phyloP scores from a whole-genome alignment of 2,797 vertebrate species.

The Perodicticus potto region DNA sequence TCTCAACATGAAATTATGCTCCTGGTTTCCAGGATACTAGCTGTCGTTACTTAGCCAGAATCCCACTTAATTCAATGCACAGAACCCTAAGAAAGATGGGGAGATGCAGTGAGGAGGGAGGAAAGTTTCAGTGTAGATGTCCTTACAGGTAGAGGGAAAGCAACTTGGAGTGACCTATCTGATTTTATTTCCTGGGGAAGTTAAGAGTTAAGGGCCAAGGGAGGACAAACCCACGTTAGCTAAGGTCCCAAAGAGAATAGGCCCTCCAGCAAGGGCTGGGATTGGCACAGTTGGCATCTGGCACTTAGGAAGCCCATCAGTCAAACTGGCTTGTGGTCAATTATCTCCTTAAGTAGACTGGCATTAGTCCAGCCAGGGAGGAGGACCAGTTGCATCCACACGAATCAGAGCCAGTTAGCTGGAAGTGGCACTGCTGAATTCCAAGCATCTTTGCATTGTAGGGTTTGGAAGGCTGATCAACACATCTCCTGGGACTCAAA shows the following conservation, averaged over 20 bases:
- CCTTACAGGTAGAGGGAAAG: conserved; percentile 32
- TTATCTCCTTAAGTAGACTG: conserved; percentile 83
- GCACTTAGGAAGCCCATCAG: conserved; percentile 78
- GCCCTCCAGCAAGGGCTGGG: conserved; percentile 51
- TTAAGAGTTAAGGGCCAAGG: neutral
- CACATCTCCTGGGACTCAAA: conserved; percentile 43
- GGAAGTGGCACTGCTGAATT: conserved; percentile 67
- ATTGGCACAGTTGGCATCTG: conserved; percentile 76
- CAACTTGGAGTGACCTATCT: conserved; percentile 33
- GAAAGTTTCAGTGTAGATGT: neutral
- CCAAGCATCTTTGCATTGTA: conserved; percentile 42
- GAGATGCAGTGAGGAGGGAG: neutral
- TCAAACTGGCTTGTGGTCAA: conserved; percentile 81
- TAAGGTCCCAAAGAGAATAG: conserved; percentile 43
- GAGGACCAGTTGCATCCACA: conserved; percentile 62
- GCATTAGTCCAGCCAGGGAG: conserved; percentile 75
- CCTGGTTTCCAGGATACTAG: neutral
- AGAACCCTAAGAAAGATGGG: neutral
- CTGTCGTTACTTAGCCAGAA: neutral
- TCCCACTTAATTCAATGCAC: neutral
- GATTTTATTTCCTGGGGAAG: conserved; percentile 45
- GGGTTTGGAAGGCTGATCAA: conserved; percentile 47
- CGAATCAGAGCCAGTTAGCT: conserved; percentile 72
- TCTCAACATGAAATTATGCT: neutral
- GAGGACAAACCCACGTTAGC: neutral